Evolutionary conservation across 2,888 invertebrate species (phyloP).

Genomic region (Pammene fasciana): DNA sequence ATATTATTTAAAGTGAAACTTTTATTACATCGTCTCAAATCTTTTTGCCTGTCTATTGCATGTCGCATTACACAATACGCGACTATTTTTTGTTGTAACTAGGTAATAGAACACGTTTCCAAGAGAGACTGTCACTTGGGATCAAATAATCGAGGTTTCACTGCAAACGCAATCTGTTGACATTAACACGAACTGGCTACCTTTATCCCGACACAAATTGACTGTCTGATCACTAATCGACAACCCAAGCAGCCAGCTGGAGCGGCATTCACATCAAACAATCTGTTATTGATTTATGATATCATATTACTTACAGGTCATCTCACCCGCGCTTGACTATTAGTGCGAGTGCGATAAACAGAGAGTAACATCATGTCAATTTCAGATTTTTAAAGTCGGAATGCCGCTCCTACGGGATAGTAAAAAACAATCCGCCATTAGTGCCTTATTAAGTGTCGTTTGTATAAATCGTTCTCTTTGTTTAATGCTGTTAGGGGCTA

Average conservation of each 20-base stretch:
- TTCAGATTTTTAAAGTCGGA: background rate
- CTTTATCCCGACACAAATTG: slow-evolving; percentile 49
- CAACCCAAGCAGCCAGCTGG: background rate
- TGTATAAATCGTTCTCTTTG: slow-evolving; percentile 44
- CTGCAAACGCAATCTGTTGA: slow-evolving; percentile 58
- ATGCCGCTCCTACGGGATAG: slow-evolving; percentile 33
- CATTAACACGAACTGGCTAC: slow-evolving; percentile 46
- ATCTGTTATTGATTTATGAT: background rate
- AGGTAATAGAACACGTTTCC: background rate
- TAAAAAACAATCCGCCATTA: slow-evolving; percentile 46
- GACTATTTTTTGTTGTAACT: no score
- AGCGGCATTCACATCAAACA: background rate
- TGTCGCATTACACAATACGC: no score
- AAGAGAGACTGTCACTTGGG: background rate
- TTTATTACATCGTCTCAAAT: no score
- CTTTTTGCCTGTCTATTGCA: no score
- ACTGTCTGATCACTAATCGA: slow-evolving; percentile 42
- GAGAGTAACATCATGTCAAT: no score
- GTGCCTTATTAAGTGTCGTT: slow-evolving; percentile 44
- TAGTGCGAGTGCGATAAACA: no score
- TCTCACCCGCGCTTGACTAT: background rate
- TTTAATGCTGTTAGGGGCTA: slow-evolving; percentile 35
- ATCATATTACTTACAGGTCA: background rate
- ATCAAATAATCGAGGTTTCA: slow-evolving; percentile 3
- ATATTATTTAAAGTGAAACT: no score